These are phyloP conservation scores for Byasa hedistus DNA, from an alignment of 2,888 invertebrate species.

Conservation along the genomic window DNA sequence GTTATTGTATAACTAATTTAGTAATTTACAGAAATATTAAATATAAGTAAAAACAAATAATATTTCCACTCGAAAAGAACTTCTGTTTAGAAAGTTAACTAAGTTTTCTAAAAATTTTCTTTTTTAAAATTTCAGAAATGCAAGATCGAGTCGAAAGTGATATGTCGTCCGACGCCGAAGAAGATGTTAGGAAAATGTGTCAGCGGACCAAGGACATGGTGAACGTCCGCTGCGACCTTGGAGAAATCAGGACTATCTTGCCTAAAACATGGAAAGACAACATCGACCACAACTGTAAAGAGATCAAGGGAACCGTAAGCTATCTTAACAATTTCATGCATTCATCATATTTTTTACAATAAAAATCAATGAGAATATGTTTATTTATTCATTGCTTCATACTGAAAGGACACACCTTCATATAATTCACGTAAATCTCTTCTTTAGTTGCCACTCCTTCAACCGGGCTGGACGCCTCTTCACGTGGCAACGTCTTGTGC, in stretches of 20 bases:
- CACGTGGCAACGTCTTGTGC: constrained; percentile 80
- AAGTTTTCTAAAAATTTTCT: no score
- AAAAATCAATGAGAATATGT: no score
- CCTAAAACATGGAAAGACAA: constrained; percentile 72
- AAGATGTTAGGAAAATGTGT: constrained; percentile 60
- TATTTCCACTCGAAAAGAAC: no score
- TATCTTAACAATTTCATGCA: not conserved
- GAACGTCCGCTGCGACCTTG: constrained; percentile 61
- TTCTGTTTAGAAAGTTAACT: no score
- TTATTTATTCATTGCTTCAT: no score
- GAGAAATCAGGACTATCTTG: constrained; percentile 51
- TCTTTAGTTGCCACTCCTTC: constrained; percentile 63
- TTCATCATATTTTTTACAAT: no score
- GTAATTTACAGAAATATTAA: no score
- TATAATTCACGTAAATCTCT: no score
- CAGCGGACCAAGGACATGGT: constrained; percentile 54
- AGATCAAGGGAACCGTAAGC: constrained; percentile 62
- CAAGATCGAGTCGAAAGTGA: constrained; percentile 55
- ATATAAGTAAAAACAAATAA: no score
- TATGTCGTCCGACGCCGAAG: constrained; percentile 68
- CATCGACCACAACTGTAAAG: constrained; percentile 69
- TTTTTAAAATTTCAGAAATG: constrained; percentile 47
- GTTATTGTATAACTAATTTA: no score
- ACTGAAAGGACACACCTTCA: no score
- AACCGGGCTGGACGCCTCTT: constrained; percentile 80